Evolutionary conservation across 2,113 vertebrate species (phyloP), one percentile per base, ranked within the genome.

Genomic region (Xiphorhynchus elegans): DNA sequence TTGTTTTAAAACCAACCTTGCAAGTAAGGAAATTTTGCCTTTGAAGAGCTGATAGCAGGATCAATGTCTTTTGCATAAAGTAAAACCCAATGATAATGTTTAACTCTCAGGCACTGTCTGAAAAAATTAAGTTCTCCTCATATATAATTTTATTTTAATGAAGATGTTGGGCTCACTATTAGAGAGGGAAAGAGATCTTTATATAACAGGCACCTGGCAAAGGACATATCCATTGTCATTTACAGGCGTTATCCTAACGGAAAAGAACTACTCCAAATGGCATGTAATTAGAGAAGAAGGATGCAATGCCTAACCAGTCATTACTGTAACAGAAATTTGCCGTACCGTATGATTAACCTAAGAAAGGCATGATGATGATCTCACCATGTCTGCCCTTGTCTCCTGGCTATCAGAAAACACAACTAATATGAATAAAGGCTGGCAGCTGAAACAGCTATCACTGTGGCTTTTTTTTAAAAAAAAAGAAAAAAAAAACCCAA

Each of bases 241-340:
- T 90, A 84, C 28, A 90, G 52, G 75, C 16, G 0, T 80, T 88
- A 90, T 74, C 69, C 80, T 75, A 95, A 74, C 1, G 1, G 73
- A 56, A 93, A 91, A 93, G 78, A 87, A 63, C 42, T 63, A 37
- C 55, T 93, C 40, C 81, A 85, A 91, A 91, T 24, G 42, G 63
- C 75, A 35, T 74, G 46, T 74, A 92, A 96, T 97, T 95, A 96
- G 87, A 85, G 72, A 60, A 94, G 88, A 89, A 91, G 87, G 85
- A 96, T 96, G 78, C 68, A 72, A 68, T 74, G 59, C 76, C 90
- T 88, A 93, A 67, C 84, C 90, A 84, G 84, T 93, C 87, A 96
- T 96, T 96, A 95, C 84, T 87, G 78, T 67, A 94, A 87, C 78
- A 93, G 82, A 90, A 88, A 91, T 93, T 69, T 74, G 87, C 90